Evolutionary conservation across 2,797 vertebrate species (phyloP), one percentile per base, ranked within the genome.

Genomic region (Podarcis siculus): DNA sequence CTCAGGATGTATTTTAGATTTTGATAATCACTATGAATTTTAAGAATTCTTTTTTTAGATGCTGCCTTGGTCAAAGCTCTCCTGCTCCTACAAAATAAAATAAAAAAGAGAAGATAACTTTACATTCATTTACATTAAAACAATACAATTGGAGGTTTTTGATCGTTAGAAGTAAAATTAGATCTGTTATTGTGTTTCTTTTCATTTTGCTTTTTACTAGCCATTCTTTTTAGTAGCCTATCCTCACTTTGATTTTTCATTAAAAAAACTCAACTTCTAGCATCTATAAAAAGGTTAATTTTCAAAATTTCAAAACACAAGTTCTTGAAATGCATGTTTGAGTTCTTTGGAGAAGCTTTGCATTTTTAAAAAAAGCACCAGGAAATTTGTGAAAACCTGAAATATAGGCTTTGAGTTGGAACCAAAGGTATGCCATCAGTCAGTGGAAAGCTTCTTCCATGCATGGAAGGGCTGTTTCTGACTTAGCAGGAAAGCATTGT

Each of bases 171-270:
- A 55, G 45, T 67, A 55, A 27, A 79, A 86, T 3, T 79, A 35
- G 32, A 58, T 73, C 61, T 66, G 39, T 30, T 82, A 90, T 83
- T 88, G 8, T 3, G 64, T 91, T 89, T 39, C 25, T 83, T 86
- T 12, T 71, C 23, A 2, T 13, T 71, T 6, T 69, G 13, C 76
- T 35, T 89, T 80, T 76, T 58, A 82, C 5, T 10, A 88, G 30
- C 42, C 89, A 21, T 64, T 0, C 0, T 39, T 19, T 58, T 21
- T 8, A 32, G 8, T 13, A 86, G 72, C 5, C 25, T 64, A 15
- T 87, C 55, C 42, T 58, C 49, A 72, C 17, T 82, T 0, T 77
- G 83, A 39, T 39, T 84, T 85, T 12, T 61, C 1, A 6, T 91
- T 55, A 15, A 15, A 45, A 19, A 76, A 86, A 84, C 89, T 37